Percentiles rank a stretch among this genome's conserved stretches.
Conservation (phyloP, 2,888 invertebrate species). For the Campoplex nolae region DNA sequence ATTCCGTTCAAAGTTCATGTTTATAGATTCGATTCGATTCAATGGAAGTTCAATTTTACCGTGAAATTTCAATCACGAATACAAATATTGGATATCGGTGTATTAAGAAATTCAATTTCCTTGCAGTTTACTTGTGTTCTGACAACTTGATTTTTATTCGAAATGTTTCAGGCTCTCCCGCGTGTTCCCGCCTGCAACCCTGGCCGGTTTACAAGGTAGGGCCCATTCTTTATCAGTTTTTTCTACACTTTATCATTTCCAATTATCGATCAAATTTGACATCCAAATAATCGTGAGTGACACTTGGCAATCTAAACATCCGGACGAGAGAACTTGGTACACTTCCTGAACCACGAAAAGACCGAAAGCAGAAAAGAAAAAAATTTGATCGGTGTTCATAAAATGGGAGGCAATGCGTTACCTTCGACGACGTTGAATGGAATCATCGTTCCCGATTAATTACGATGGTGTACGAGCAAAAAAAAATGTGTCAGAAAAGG, state of each 20-base stretch:
- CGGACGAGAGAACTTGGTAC: background rate
- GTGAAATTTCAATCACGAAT: too few species aligned
- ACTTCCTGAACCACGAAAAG: too few species aligned
- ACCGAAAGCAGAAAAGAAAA: too few species aligned
- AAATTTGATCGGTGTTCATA: background rate
- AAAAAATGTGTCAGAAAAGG: background rate
- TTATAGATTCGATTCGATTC: too few species aligned
- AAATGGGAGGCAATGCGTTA: background rate
- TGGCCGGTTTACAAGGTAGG: conserved; percentile 92
- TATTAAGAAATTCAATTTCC: background rate
- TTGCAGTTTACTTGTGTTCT: background rate
- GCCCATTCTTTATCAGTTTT: conserved; percentile 60
- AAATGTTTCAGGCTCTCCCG: conserved; percentile 90
- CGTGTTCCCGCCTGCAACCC: conserved; percentile 92
- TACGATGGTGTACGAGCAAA: background rate
- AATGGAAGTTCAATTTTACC: too few species aligned
- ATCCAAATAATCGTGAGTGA: conserved; percentile 39
- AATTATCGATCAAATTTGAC: conserved; percentile 4
- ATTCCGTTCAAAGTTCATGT: too few species aligned
- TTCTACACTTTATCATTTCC: background rate
- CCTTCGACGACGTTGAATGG: background rate
- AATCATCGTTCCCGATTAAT: background rate
- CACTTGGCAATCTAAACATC: conserved; percentile 75
- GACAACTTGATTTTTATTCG: background rate
- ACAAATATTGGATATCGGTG: too few species aligned